Conservation (phyloP, 2,797 vertebrate species). For the Sebastes itinus region DNA sequence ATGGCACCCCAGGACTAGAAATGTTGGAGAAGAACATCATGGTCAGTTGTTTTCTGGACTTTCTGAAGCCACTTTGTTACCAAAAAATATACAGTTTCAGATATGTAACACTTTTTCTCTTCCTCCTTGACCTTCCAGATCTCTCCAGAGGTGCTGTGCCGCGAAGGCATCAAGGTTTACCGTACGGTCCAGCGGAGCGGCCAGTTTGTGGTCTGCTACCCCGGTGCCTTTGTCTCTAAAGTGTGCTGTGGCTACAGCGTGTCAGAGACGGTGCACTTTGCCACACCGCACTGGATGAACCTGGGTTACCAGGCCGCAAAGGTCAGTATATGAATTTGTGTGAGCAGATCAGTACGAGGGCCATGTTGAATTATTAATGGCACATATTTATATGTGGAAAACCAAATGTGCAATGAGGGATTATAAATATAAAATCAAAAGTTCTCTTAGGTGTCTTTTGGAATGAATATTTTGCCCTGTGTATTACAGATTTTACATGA, state of each 20-base stretch:
- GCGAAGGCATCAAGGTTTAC: conserved; percentile 96
- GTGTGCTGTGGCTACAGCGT: conserved; percentile 99
- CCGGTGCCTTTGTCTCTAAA: conserved; percentile 97
- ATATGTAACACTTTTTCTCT: neutral
- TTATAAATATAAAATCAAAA: neutral
- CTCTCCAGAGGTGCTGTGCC: conserved; percentile 97
- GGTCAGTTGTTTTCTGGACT: conserved; percentile 74
- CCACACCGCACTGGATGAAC: conserved; percentile 98
- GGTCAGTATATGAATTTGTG: conserved; percentile 79
- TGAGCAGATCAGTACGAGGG: neutral
- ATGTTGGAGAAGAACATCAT: conserved; percentile 99
- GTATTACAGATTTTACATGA: neutral
- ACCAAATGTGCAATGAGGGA: neutral
- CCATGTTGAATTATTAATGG: neutral
- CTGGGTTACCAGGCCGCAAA: conserved; percentile 97
- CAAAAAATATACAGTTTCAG: neutral
- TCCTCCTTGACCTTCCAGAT: conserved; percentile 79
- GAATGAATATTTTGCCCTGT: neutral
- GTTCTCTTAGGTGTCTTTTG: neutral
- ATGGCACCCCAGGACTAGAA: conserved; percentile 98
- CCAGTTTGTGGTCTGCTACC: conserved; percentile 98
- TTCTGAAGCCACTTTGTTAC: neutral
- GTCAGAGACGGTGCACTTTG: conserved; percentile 99
- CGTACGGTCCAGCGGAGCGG: conserved; percentile 96
- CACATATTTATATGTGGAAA: neutral